Conservation (phyloP, 1,140 invertebrate genomes). For the Hycleus cichorii region DNA sequence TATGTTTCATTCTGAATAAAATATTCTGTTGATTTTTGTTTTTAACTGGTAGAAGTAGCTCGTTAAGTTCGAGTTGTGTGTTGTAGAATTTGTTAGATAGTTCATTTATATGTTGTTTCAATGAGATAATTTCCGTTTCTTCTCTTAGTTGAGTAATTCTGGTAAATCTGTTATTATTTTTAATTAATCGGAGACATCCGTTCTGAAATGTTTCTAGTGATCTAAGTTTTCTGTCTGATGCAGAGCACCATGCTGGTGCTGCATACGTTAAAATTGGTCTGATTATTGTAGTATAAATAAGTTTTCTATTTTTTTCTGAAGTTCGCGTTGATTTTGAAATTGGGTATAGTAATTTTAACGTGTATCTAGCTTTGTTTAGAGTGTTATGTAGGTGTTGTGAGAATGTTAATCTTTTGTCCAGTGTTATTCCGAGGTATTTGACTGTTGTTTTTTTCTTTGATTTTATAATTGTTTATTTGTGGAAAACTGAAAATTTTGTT, state of each 20-base stretch:
- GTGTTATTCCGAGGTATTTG: conserved; percentile 27
- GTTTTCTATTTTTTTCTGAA: conserved; percentile 6
- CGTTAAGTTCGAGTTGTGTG: too few species aligned
- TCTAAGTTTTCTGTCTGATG: too few species aligned
- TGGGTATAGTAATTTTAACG: conserved; percentile 10
- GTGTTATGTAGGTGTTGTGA: conserved; percentile 14
- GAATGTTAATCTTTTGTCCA: conserved; percentile 23
- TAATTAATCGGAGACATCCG: too few species aligned
- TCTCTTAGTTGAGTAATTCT: too few species aligned
- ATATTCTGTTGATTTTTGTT: too few species aligned
- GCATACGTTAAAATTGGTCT: neutral
- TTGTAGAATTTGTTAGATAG: too few species aligned
- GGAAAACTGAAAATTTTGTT: conserved; percentile 13
- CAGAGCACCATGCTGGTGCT: neutral
- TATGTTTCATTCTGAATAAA: too few species aligned
- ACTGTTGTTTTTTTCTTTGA: neutral
- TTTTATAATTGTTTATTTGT: conserved; percentile 17
- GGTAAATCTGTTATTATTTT: too few species aligned
- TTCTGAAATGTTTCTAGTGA: too few species aligned
- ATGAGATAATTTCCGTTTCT: too few species aligned
- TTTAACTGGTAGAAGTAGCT: too few species aligned
- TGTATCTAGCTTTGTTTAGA: conserved; percentile 15
- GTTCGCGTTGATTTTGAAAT: neutral
- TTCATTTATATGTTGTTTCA: too few species aligned
- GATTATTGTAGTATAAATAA: conserved; percentile 2